Evolutionary conservation across 2,113 vertebrate genomes (phyloP), one percentile per base, ranked within the genome.

Genomic region (Oreotragus oreotragus): DNA sequence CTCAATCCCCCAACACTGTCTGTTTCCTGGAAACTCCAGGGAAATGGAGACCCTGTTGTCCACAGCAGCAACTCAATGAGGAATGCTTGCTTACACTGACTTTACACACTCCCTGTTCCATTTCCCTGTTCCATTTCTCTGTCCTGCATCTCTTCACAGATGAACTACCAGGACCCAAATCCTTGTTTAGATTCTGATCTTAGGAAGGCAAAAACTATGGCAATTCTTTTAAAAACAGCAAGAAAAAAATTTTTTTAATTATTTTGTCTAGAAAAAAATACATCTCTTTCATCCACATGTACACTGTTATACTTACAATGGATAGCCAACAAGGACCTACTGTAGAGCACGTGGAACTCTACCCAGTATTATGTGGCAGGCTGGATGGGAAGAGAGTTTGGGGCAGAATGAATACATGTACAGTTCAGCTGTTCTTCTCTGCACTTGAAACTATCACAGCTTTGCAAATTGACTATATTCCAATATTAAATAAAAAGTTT

Each of bases 171-270:
- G 76, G 53, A 49, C 3, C 2, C 55, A 84, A 53, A 47, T 14
- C 16, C 7, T 64, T 43, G 17, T 64, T n/a, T 45, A 43, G 39
- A 21, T 17, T 87, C 70, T 87, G 16, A 86, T 47, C 66, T 87
- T 36, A 28, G 28, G 13, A 90, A 27, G 80, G 5, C 79, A 12
- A 93, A 91, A 92, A 87, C 33, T 33, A 84, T 47, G 6, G 51
- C 2, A 39, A 57, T 73, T 89, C 30, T 87, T 94, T 58, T 3
- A 58, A 81, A 51, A n/a, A 43, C 43, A 79, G 9, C 23, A 8
- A 21, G 0, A 53, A 1, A n/a, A n/a, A 91, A 30, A 0, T 11
- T 3, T 36, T 39, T 36, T 39, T 0, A 28, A 14, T 43, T 57
- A 19, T 86, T 83, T 77, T 58, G 3, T 33, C 49, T 51, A 79